These are phyloP conservation scores for Dreissena polymorpha DNA, from an alignment of 1,140 invertebrate species.

Conservation along the genomic window DNA sequence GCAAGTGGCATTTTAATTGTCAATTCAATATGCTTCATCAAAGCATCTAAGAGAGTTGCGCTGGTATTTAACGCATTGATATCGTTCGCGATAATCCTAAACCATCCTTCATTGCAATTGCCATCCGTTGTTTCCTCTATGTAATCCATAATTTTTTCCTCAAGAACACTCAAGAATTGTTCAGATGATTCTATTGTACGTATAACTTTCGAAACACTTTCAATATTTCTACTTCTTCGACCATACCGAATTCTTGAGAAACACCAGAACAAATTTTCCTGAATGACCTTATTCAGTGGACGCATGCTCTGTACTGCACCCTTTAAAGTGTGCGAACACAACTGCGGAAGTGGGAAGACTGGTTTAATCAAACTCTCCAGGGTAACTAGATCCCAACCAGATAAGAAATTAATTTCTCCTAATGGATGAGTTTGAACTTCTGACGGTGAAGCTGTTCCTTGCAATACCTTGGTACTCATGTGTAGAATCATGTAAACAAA, in stretches of 20 bases:
- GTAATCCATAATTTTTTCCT: slow-evolving; percentile 29
- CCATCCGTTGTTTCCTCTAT: background rate
- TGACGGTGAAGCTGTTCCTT: slow-evolving; percentile 18
- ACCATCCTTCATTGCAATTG: slow-evolving; percentile 23
- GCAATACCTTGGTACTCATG: background rate
- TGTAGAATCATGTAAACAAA: background rate
- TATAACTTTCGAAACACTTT: slow-evolving; percentile 48
- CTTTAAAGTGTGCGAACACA: slow-evolving; percentile 21
- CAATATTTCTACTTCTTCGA: slow-evolving; percentile 32
- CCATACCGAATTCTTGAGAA: slow-evolving; percentile 63
- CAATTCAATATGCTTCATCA: slow-evolving; percentile 13
- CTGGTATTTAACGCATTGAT: slow-evolving; percentile 10
- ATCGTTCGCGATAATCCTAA: slow-evolving; percentile 37
- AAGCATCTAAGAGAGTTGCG: slow-evolving; percentile 29
- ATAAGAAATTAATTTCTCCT: slow-evolving; percentile 57
- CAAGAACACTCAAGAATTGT: slow-evolving; percentile 38
- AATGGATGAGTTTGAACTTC: no score
- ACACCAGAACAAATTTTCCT: slow-evolving; percentile 62
- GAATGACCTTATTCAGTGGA: slow-evolving; percentile 35
- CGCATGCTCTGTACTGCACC: slow-evolving; percentile 49
- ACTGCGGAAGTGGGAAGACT: slow-evolving; percentile 23
- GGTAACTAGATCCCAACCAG: slow-evolving; percentile 59
- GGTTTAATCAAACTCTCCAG: slow-evolving; percentile 57
- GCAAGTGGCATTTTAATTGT: slow-evolving; percentile 26
- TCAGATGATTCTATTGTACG: slow-evolving; percentile 33